Percentiles rank a stretch among this genome's conserved stretches.
Conservation (phyloP, 2,113 vertebrate species). For the Notarius lentiginosus region DNA sequence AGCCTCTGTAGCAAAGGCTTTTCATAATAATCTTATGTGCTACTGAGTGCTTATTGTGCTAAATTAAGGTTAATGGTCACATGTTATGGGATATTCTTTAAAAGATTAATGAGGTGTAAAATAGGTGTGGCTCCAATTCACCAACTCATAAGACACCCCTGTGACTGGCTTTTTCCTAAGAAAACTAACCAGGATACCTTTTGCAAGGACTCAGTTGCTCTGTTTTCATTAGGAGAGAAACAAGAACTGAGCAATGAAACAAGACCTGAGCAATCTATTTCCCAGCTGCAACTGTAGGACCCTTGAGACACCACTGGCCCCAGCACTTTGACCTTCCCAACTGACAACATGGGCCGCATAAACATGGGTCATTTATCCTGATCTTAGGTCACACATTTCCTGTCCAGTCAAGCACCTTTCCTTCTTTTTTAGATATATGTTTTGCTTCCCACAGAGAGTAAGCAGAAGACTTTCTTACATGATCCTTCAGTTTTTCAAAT, state of each 20-base stretch:
- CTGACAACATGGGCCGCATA: slow-evolving; percentile 22
- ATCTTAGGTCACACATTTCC: slow-evolving; percentile 43
- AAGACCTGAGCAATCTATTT: slow-evolving; percentile 28
- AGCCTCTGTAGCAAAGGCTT: slow-evolving; percentile 1
- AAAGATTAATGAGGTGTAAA: slow-evolving; percentile 29
- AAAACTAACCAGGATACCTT: background rate
- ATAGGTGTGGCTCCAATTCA: slow-evolving; percentile 24
- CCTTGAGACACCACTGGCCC: slow-evolving; percentile 2
- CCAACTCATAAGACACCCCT: background rate
- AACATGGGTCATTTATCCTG: slow-evolving; percentile 26
- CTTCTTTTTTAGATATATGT: slow-evolving; percentile 21
- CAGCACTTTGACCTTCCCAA: slow-evolving; percentile 38
- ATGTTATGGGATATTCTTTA: slow-evolving; percentile 28
- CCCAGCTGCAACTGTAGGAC: slow-evolving; percentile 41
- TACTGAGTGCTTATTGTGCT: background rate
- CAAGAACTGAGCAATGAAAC: slow-evolving; percentile 25
- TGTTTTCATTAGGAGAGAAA: slow-evolving; percentile 24
- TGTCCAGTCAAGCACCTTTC: slow-evolving; percentile 34
- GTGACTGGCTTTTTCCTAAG: background rate
- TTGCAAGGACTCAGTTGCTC: background rate
- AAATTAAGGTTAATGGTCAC: slow-evolving; percentile 18
- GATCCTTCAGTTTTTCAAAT: background rate
- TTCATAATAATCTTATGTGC: background rate
- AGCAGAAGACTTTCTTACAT: slow-evolving; percentile 12
- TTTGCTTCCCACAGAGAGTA: slow-evolving; percentile 23